These are phyloP conservation scores for Heliangelus exortis DNA, from an alignment of 2,797 vertebrate genomes.

Conservation along the genomic window DNA sequence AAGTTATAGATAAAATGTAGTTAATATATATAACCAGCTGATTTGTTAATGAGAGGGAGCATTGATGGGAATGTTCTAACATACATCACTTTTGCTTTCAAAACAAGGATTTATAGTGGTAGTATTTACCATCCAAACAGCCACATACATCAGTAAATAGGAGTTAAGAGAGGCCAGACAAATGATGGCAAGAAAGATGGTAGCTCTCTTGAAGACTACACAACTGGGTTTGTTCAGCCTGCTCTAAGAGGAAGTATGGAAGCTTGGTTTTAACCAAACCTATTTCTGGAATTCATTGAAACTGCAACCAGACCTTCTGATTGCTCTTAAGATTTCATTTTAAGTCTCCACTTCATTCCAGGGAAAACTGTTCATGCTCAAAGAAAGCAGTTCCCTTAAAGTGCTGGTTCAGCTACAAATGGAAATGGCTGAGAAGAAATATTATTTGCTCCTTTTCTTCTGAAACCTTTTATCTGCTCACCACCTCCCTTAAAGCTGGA, in stretches of 20 bases:
- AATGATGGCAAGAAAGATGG: background rate
- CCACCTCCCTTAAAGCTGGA: background rate
- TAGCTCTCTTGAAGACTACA: background rate
- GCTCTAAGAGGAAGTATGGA: background rate
- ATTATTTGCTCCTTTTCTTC: background rate
- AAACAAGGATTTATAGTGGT: background rate
- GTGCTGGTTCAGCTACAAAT: background rate
- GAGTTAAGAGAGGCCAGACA: background rate
- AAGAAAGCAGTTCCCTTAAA: rapidly evolving
- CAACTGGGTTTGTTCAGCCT: background rate
- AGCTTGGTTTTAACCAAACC: background rate
- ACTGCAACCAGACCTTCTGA: background rate
- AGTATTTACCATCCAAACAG: background rate
- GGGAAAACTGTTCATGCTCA: background rate
- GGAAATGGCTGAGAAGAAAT: background rate
- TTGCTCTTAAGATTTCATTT: background rate
- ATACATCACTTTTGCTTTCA: background rate
- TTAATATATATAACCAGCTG: background rate
- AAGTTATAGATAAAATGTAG: background rate
- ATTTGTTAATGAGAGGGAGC: background rate
- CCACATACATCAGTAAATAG: background rate
- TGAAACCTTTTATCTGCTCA: background rate
- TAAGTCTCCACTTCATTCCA: background rate
- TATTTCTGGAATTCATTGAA: background rate
- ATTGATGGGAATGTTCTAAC: background rate